Percentiles rank a stretch among this genome's conserved stretches.
Evolutionary conservation across 2,888 invertebrate genomes (phyloP).

Genomic region (Eutolmus rufibarbis): DNA sequence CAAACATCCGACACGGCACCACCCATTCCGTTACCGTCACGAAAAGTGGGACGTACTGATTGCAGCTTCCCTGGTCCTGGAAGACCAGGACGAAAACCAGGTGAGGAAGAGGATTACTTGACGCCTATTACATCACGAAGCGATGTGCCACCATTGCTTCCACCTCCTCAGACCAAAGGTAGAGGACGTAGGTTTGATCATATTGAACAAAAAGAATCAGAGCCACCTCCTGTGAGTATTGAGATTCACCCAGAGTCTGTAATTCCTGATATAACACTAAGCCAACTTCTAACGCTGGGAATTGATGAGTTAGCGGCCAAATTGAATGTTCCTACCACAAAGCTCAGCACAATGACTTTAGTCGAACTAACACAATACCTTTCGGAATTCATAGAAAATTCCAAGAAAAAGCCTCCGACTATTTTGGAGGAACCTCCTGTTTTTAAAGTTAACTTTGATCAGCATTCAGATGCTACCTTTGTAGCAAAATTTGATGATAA

Average conservation of each 20-base stretch:
- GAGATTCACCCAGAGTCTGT: slow-evolving; percentile 51
- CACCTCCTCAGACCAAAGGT: slow-evolving; percentile 63
- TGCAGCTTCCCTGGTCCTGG: slow-evolving; percentile 63
- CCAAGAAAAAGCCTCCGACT: slow-evolving; percentile 52
- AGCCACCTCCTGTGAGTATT: not conserved
- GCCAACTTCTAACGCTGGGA: slow-evolving; percentile 81
- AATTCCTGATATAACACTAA: slow-evolving; percentile 76
- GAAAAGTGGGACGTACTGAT: slow-evolving; percentile 64
- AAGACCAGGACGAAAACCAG: slow-evolving; percentile 64
- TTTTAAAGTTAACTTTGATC: slow-evolving; percentile 61
- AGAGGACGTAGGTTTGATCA: slow-evolving; percentile 52
- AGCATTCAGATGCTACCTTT: slow-evolving; percentile 60
- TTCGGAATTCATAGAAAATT: slow-evolving; percentile 67
- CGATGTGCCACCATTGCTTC: slow-evolving; percentile 62
- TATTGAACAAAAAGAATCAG: slow-evolving; percentile 56
- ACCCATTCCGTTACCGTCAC: slow-evolving; percentile 69
- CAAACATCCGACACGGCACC: slow-evolving; percentile 59
- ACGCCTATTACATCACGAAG: slow-evolving; percentile 66
- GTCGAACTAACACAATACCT: slow-evolving; percentile 85
- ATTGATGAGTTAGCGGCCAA: slow-evolving; percentile 80
- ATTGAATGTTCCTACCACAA: slow-evolving; percentile 77
- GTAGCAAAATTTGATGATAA: slow-evolving; percentile 73
- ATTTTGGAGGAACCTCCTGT: slow-evolving; percentile 52
- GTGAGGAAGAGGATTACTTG: slow-evolving; percentile 74
- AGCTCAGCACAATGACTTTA: slow-evolving; percentile 84